Evolutionary conservation across 2,113 vertebrate genomes (phyloP).

Genomic region (Noctilio leporinus): DNA sequence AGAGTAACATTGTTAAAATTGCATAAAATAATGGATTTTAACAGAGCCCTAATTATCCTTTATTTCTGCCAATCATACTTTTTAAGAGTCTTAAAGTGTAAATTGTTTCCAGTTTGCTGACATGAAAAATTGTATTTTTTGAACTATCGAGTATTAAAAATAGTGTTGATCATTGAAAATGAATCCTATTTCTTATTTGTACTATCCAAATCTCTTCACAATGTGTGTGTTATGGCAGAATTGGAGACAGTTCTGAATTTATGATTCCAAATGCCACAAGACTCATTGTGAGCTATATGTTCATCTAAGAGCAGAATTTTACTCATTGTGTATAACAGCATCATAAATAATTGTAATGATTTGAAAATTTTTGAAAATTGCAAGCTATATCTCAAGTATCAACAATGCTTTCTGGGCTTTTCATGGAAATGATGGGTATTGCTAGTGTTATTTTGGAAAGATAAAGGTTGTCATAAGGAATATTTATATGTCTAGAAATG

Average conservation of each 20-base stretch:
- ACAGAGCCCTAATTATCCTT: constrained; percentile 2
- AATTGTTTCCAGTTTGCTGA: not conserved
- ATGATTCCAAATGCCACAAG: not conserved
- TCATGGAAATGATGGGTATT: not conserved
- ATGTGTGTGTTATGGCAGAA: not conserved
- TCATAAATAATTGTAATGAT: not conserved
- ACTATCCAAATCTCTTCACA: not conserved
- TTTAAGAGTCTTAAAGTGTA: not conserved
- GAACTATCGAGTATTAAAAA: not conserved
- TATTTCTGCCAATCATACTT: not conserved
- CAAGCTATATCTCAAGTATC: not conserved
- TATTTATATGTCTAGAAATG: not conserved
- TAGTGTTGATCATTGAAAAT: not conserved
- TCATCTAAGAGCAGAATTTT: constrained; percentile 24
- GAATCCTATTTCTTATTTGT: not conserved
- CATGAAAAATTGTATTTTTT: not conserved
- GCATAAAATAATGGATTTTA: not conserved
- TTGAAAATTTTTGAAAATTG: constrained; percentile 13
- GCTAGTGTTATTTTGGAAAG: not conserved
- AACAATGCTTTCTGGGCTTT: not conserved
- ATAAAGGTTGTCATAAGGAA: not conserved
- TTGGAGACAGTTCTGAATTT: not conserved
- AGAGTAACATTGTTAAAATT: not conserved
- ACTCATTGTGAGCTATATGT: not conserved
- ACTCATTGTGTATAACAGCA: not conserved